Percentiles rank a stretch among this genome's conserved stretches.
phyloP scores from a whole-genome alignment of 2,888 invertebrate species.

The Dexiosoma caninum region DNA sequence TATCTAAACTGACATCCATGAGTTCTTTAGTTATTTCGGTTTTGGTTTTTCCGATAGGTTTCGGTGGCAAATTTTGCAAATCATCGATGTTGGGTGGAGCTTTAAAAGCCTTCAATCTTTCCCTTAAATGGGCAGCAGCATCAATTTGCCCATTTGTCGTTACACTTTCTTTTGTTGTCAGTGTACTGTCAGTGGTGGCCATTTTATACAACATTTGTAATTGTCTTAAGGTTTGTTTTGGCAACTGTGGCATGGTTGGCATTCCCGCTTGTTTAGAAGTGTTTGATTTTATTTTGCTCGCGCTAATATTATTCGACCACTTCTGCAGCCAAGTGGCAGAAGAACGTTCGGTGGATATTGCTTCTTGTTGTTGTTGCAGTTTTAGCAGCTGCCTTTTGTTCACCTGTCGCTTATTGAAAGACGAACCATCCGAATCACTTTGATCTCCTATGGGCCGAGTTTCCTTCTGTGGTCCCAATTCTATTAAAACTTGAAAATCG shows the following conservation, averaged over 20 bases:
- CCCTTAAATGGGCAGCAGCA: conserved; percentile 25
- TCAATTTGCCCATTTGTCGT: conserved; percentile 55
- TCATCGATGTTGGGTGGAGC: conserved; percentile 38
- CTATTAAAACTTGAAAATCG: conserved; percentile 87
- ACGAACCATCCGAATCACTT: conserved; percentile 66
- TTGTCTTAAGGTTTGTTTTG: conserved; percentile 75
- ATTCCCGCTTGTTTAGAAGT: conserved; percentile 4
- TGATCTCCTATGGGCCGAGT: conserved; percentile 83
- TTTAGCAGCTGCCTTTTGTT: conserved; percentile 68
- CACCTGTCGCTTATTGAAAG: conserved; percentile 75
- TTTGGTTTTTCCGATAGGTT: conserved; percentile 72
- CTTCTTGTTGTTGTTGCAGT: conserved; percentile 76
- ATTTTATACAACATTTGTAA: conserved; percentile 75
- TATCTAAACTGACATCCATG: conserved; percentile 80
- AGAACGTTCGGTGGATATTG: conserved; percentile 70
- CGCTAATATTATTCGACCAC: conserved; percentile 80
- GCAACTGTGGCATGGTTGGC: conserved; percentile 77
- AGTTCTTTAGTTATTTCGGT: conserved; percentile 81
- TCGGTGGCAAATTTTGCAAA: conserved; percentile 49
- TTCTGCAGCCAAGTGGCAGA: conserved; percentile 79
- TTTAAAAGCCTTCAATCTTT: conserved; percentile 41
- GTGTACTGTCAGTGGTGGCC: conserved; percentile 67
- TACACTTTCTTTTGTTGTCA: conserved; percentile 64
- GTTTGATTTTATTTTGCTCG: conserved; percentile 36
- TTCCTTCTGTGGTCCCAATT: conserved; percentile 87